These are phyloP conservation scores for Panagrolaimus sp. DNA, from an alignment of 1,140 invertebrate genomes.

Conservation along the genomic window DNA sequence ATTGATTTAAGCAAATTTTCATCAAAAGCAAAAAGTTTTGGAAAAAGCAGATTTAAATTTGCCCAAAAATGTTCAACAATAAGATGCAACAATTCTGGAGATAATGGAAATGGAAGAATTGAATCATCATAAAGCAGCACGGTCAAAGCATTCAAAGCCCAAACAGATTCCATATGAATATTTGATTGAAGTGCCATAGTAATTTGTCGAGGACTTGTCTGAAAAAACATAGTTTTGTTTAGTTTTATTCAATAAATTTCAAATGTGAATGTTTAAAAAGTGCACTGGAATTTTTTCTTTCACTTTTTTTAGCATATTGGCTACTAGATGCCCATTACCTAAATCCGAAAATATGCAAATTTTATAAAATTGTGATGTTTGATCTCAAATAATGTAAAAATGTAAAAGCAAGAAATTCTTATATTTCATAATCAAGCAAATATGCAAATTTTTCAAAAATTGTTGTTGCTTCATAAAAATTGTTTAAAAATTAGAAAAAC, in stretches of 20 bases:
- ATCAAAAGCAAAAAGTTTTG: slow-evolving; percentile 29
- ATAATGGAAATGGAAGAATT: slow-evolving; percentile 27
- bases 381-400: background rate
- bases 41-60: slow-evolving; percentile 47
- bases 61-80: slow-evolving; percentile 55
- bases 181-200: slow-evolving; percentile 95
- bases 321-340: too few species aligned
- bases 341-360: too few species aligned
- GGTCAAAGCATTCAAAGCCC: slow-evolving; percentile 70
- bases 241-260: too few species aligned
- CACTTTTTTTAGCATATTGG: too few species aligned
- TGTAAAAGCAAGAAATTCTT: background rate
- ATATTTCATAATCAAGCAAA: too few species aligned
- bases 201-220: slow-evolving; percentile 74
- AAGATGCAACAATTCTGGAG: slow-evolving; percentile 49
- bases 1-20: too few species aligned
- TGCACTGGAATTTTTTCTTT: too few species aligned
- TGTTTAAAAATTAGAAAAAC: too few species aligned
- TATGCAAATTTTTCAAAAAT: too few species aligned
- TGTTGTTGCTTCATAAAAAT: too few species aligned
- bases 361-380: too few species aligned
- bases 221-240: slow-evolving; percentile 15
- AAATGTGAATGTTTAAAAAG: background rate
- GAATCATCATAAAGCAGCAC: slow-evolving; percentile 61
- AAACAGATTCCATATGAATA: slow-evolving; percentile 86